Percentiles rank a stretch among this genome's conserved stretches.
These are phyloP conservation scores for Drosophila subsilvestris DNA, from an alignment of 2,888 invertebrate genomes.

Conservation along the genomic window DNA sequence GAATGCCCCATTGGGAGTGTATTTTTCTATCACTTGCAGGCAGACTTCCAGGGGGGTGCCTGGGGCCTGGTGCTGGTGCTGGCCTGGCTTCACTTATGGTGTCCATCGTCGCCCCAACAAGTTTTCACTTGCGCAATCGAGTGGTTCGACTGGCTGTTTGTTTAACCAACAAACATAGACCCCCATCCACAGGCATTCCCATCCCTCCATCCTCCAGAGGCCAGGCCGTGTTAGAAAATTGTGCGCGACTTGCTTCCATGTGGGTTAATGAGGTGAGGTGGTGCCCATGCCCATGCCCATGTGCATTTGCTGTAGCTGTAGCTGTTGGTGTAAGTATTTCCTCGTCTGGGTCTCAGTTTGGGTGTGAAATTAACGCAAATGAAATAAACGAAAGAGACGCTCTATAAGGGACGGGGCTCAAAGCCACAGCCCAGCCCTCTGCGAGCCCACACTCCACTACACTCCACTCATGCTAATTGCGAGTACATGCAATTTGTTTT, in stretches of 20 bases:
- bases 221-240: constrained; percentile 22
- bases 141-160: constrained; percentile 23
- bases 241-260: constrained; percentile 36
- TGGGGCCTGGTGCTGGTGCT: not conserved
- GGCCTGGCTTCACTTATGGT: constrained; percentile 21
- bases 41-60: not conserved
- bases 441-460: constrained; percentile 8
- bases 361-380: constrained; percentile 43
- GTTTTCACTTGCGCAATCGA: constrained; percentile 53
- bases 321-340: not conserved
- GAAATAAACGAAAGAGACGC: constrained; percentile 32
- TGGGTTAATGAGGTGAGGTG: constrained; percentile 50
- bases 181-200: constrained; percentile 17
- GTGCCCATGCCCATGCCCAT: constrained; percentile 32
- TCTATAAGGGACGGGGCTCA: no score
- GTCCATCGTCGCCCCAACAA: constrained; percentile 42
- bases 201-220: not conserved
- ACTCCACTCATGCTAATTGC: constrained; percentile 50
- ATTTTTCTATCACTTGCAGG: constrained; percentile 15
- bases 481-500: constrained; percentile 70
- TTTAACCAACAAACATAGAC: constrained; percentile 5
- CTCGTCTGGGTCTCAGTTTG: not conserved
- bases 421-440: no score
- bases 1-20: constrained; percentile 18
- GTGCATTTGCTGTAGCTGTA: not conserved